A percentile compares a stretch with the other conserved stretches of the same genome.
phyloP scores from a whole-genome alignment of 2,888 invertebrate species.

The Drosophila neotestacea region DNA sequence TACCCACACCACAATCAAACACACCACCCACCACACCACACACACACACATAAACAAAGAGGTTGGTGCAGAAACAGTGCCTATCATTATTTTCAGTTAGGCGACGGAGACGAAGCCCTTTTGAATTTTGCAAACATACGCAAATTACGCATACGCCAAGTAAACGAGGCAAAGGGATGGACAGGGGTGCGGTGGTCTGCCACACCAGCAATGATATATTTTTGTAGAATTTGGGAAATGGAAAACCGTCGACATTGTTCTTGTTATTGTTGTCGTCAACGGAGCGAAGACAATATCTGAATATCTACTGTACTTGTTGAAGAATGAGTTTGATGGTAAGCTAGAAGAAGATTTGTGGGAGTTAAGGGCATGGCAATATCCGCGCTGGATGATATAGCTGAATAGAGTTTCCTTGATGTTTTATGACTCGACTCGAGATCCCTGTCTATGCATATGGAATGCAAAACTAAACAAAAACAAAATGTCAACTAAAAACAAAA shows the following conservation, averaged over 20 bases:
- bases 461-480: constrained; percentile 32
- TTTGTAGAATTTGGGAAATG: constrained; percentile 65
- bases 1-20: constrained; percentile 3
- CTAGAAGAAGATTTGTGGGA: background rate
- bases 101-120: constrained; percentile 49
- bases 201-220: constrained; percentile 57
- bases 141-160: constrained; percentile 68
- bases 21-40: constrained; percentile 2
- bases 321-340: background rate
- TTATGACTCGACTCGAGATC: constrained; percentile 50
- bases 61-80: constrained; percentile 6
- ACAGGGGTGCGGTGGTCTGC: background rate
- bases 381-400: constrained; percentile 31
- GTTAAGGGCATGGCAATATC: constrained; percentile 24
- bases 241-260: constrained; percentile 27
- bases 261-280: constrained; percentile 51
- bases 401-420: constrained; percentile 15
- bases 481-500: constrained; percentile 33
- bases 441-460: constrained; percentile 63
- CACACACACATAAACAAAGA: background rate
- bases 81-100: constrained; percentile 76
- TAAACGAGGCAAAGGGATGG: background rate
- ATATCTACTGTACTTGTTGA: constrained; percentile 27
- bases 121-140: constrained; percentile 63
- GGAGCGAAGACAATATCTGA: constrained; percentile 70